Percentiles rank a stretch among this genome's conserved stretches.
phyloP scores from a whole-genome alignment of 2,113 vertebrate species.

The Lichenostomus cassidix region DNA sequence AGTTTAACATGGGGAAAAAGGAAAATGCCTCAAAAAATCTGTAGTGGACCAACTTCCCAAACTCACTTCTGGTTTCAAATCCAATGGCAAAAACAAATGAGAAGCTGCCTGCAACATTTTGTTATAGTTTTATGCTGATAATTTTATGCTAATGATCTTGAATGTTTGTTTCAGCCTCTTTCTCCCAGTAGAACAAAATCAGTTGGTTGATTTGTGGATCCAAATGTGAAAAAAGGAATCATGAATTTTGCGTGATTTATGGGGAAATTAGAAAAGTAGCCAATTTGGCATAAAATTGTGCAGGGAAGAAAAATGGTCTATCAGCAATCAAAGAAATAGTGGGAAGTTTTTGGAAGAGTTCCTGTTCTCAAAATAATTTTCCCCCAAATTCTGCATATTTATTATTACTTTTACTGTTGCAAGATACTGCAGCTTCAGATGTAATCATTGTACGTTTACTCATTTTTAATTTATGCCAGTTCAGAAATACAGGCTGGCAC shows the following conservation, averaged over 20 bases:
- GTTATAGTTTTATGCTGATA: not conserved
- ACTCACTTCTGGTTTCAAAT: not conserved
- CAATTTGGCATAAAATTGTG: not conserved
- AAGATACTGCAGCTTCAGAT: not conserved
- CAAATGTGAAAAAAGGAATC: not conserved
- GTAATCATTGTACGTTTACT: not conserved
- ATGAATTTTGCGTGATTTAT: constrained; percentile 1
- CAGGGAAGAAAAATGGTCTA: constrained; percentile 11
- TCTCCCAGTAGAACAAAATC: not conserved
- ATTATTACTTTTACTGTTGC: not conserved
- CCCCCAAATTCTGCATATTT: not conserved
- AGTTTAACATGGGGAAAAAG: constrained; percentile 36
- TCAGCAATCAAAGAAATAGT: constrained; percentile 26
- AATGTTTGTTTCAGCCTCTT: not conserved
- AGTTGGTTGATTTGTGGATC: not conserved
- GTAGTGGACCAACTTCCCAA: not conserved
- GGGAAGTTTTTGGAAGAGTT: constrained; percentile 25
- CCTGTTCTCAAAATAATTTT: not conserved
- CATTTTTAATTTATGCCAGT: not conserved
- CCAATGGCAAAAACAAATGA: not conserved
- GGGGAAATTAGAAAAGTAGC: constrained; percentile 13
- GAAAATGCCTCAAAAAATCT: constrained; percentile 11
- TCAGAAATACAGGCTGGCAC: not conserved
- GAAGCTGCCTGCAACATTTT: not conserved
- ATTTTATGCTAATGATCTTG: not conserved